Evolutionary conservation across 2,888 invertebrate species (phyloP), one percentile per base, ranked within the genome.

Genomic region (Eupithecia exiguata): DNA sequence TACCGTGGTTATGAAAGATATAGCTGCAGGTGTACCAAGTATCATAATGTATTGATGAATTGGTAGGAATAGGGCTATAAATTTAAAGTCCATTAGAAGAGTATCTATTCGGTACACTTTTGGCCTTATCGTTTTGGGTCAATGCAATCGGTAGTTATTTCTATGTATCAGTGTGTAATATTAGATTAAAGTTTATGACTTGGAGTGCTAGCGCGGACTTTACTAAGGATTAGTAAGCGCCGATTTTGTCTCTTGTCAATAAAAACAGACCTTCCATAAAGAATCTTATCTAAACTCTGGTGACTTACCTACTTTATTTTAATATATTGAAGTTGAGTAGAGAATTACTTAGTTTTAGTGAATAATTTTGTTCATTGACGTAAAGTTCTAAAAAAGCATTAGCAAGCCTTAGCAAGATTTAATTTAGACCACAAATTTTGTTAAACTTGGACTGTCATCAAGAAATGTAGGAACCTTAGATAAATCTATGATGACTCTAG

Each of bases 21-120:
- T 10, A 25, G 4, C 21, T 25, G 25, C 58, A 25, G 25, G 25
- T 25, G 25, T 58, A n/a, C n/a, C n/a, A n/a, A 14, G 12, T 21
- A 49, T 7, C n/a, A 7, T 14, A 43, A 9, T 10, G 12, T 53
- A 10, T 4, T 21, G 21, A 58, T 58, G 21, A 49, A 53, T 53
- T 21, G 21, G 30, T 61, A 18, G n/a, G n/a, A 62, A 35, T 35
- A 35, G 62, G 62, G 30, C 35, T 35, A 62, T 62, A 62, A 62
- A 62, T 62, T 62, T 62, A 62, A 62, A 35, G 18, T 35, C 62
- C 62, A 62, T 62, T 62, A 62, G 61, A 14, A 61, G 62, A 18
- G 35, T 62, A 35, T 18, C 35, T 18, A 30, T 16, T 61, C 6
- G 30, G 25, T 30, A 61, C 4, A 53, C 21, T 21, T 58, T 58